Evolutionary conservation across 1,140 invertebrate species (phyloP).

Genomic region (Tetragnatha versicolor): DNA sequence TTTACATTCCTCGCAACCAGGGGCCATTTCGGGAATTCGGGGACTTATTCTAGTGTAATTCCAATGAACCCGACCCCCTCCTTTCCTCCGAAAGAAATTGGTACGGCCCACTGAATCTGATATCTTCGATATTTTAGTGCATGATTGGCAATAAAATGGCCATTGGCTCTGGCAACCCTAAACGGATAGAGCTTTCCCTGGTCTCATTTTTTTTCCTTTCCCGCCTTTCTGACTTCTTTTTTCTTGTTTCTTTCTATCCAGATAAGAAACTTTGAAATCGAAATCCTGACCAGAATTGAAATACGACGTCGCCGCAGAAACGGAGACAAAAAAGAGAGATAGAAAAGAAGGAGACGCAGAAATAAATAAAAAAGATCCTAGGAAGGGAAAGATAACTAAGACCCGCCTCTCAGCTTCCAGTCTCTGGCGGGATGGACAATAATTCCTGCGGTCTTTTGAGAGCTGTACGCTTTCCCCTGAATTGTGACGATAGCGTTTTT

Average conservation of each 20-base stretch:
- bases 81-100: slow-evolving; percentile 34
- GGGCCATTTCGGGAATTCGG: slow-evolving; percentile 7
- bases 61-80: slow-evolving; percentile 18
- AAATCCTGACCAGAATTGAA: slow-evolving; percentile 55
- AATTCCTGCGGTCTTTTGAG: slow-evolving; percentile 43
- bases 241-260: slow-evolving; percentile 6
- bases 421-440: slow-evolving; percentile 17
- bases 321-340: slow-evolving; percentile 41
- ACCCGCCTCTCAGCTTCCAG: slow-evolving; percentile 6
- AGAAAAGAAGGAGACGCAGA: too few species aligned
- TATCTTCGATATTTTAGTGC: slow-evolving; percentile 47
- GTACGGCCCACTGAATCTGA: slow-evolving; percentile 28
- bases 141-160: slow-evolving; percentile 51
- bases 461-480: slow-evolving; percentile 29
- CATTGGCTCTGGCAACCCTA: slow-evolving; percentile 46
- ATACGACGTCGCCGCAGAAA: slow-evolving; percentile 51
- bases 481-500: slow-evolving; percentile 38
- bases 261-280: slow-evolving; percentile 51
- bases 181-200: slow-evolving; percentile 30
- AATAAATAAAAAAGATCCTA: background rate
- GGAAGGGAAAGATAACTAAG: slow-evolving; percentile 50
- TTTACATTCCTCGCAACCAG: slow-evolving; percentile 9
- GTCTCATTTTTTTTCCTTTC: slow-evolving; percentile 5
- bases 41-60: slow-evolving; percentile 43
- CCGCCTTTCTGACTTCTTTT: background rate